Evolutionary conservation across 1,140 invertebrate species (phyloP), one percentile per base, ranked within the genome.

Genomic region (Wasmannia auropunctata): DNA sequence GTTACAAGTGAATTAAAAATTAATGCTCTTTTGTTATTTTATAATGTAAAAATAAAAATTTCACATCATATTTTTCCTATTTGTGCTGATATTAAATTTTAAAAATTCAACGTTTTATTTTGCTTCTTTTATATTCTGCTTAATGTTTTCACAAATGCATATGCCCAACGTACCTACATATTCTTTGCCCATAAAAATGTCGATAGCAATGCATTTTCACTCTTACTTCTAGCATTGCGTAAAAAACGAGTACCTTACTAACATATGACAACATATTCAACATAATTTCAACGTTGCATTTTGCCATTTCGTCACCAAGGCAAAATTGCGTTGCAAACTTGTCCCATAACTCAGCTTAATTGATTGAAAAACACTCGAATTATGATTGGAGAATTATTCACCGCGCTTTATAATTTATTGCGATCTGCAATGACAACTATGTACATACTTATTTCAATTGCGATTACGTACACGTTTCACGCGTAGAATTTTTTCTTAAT

Each of bases 171-270:
- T n/a, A 25, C n/a, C 6, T 25, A 37, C 51, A 43, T 76, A n/a
- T 43, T 76, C 22, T 43, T 77, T 10, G 22, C 16, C 2, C 40
- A 14, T 63, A n/a, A 25, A 76, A 85, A 85, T 63, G 46, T 63
- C 69, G 34, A 81, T 74, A 67, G 83, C 40, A 49, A 75, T 75
- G 83, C 75, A 81, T 89, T 88, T 88, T 70, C 75, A 76, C 75
- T 81, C 37, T 85, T 88, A 60, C 58, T 84, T 16, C 4, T 62
- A 62, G 37, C 34, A 40, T 81, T 88, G 75, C 87, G n/a, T 62
- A n/a, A n/a, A 89, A 16, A 67, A 70, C 25, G n/a, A 51, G 25
- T 28, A 81, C 11, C 5, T 58, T n/a, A 69, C 76, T 70, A 16
- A 62, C 31, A 75, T 69, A 85, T 56, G 37, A 77, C 63, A 75